Base-by-base conservation (phyloP, 2,888 invertebrate species). In the Xanthia togata region DNA sequence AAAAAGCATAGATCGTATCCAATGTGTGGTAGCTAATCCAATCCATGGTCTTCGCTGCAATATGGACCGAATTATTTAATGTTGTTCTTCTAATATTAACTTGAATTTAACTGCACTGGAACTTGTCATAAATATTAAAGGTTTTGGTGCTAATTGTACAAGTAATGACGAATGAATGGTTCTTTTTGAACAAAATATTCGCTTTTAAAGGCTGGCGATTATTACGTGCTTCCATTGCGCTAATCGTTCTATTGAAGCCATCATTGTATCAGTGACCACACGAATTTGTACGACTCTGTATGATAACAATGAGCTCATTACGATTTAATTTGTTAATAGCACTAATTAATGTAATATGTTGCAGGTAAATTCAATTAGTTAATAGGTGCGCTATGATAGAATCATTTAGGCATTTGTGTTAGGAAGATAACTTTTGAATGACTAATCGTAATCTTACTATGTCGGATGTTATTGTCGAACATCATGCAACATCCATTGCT, bases 11-110 rank as follows among this genome's bases (percentile, higher is more conserved):
- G 50, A 96, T 96, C 0, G 92, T 91, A n/a, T 92, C 91, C 73
- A 96, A 86, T 5, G 94, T 91, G 62, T 96, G 93, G 84, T 95
- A 96, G 59, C 84, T 91, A 12, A 89, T 89, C 96, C 96, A 96
- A 81, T 96, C 94, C 95, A 96, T 96, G 2, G 53, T 77, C 17
- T 59, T 78, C 0, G 23, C 79, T 79, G 50, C 0, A 79, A 68
- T 50, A 35, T 0, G 50, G 41, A 44, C 35, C 44, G 17, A 75
- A 75, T 1, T 11, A 50, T 23, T 50, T 6, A 26, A 41, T n/a
- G 8, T 31, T 73, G n/a, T 57, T 47, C 5, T 55, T 73, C 6
- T n/a, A 38, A 9, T 50, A 31, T 67, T 50, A n/a, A 41, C 14
- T 44, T 17, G 1, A 9, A 35, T 35, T n/a, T 47, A 0, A 26